Percentiles rank a stretch among this genome's conserved stretches.
These are phyloP conservation scores for Chrysemys picta DNA, from an alignment of 2,113 vertebrate genomes.

Conservation along the genomic window DNA sequence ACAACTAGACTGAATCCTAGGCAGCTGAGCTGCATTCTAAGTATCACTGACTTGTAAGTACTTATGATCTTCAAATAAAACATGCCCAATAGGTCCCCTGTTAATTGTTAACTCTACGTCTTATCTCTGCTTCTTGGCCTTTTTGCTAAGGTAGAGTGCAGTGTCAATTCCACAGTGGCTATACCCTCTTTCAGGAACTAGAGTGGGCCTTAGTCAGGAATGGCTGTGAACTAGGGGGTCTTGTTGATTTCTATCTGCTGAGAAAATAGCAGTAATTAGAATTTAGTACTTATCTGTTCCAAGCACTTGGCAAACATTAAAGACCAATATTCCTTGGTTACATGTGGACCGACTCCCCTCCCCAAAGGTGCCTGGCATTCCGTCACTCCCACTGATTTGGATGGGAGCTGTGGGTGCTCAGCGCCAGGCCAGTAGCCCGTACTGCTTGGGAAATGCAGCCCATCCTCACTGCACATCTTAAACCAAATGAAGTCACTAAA, in stretches of 20 bases:
- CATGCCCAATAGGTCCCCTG: neutral
- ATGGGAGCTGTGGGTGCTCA: neutral
- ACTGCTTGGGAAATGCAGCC: neutral
- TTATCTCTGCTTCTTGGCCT: constrained; percentile 48
- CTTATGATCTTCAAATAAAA: accelerated
- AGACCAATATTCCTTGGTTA: neutral
- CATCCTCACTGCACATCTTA: neutral
- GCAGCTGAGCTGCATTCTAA: neutral
- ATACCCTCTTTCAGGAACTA: neutral
- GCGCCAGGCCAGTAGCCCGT: neutral
- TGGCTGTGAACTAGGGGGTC: neutral
- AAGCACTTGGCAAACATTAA: neutral
- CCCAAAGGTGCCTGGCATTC: neutral
- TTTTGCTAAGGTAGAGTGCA: constrained; percentile 12
- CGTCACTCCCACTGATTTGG: accelerated
- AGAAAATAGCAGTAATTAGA: neutral
- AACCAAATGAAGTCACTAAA: neutral
- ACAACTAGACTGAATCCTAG: neutral
- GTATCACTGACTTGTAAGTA: neutral
- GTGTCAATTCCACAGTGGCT: neutral
- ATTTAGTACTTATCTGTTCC: neutral
- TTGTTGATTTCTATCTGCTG: neutral
- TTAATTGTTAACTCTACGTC: constrained; percentile 25
- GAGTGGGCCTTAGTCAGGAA: neutral
- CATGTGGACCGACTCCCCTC: neutral